Percentiles rank a stretch among this genome's conserved stretches.
phyloP scores from a whole-genome alignment of 2,888 invertebrate species.

The Horisme vitalbata region DNA sequence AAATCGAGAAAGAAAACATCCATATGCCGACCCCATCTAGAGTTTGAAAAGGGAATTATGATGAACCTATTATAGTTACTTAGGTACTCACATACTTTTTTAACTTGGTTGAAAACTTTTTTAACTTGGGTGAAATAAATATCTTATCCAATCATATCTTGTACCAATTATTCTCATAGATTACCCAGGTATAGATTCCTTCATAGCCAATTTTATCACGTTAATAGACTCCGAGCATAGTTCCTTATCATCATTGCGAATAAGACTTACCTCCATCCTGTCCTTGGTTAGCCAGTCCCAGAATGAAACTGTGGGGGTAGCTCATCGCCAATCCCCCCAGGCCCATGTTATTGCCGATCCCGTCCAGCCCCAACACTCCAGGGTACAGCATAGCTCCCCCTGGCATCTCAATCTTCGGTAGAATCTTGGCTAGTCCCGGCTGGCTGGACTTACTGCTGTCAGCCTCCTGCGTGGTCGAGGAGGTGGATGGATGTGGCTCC shows the following conservation, averaged over 20 bases:
- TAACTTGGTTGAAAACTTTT: too few species aligned
- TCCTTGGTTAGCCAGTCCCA: conserved; percentile 75
- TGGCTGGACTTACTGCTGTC: conserved; percentile 66
- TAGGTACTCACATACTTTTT: too few species aligned
- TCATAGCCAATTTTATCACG: too few species aligned
- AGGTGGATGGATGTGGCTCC: conserved; percentile 66
- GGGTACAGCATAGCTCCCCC: conserved; percentile 77
- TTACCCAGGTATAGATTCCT: too few species aligned
- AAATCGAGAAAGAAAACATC: too few species aligned
- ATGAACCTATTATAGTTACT: too few species aligned
- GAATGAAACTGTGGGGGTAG: conserved; percentile 75
- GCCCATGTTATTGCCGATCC: conserved; percentile 66
- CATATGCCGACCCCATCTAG: too few species aligned
- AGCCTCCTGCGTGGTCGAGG: conserved; percentile 63
- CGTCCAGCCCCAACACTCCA: conserved; percentile 64
- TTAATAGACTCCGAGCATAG: too few species aligned
- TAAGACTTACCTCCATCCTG: conserved; percentile 67
- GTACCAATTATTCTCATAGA: too few species aligned
- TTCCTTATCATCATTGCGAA: neutral
- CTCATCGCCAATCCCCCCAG: conserved; percentile 73
- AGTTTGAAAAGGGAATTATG: too few species aligned
- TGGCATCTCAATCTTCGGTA: conserved; percentile 71
- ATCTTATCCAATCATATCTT: too few species aligned
- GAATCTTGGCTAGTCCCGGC: conserved; percentile 55
- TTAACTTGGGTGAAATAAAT: too few species aligned